Evolutionary conservation across 2,797 vertebrate genomes (phyloP).

Genomic region (Protosalanx chinensis): DNA sequence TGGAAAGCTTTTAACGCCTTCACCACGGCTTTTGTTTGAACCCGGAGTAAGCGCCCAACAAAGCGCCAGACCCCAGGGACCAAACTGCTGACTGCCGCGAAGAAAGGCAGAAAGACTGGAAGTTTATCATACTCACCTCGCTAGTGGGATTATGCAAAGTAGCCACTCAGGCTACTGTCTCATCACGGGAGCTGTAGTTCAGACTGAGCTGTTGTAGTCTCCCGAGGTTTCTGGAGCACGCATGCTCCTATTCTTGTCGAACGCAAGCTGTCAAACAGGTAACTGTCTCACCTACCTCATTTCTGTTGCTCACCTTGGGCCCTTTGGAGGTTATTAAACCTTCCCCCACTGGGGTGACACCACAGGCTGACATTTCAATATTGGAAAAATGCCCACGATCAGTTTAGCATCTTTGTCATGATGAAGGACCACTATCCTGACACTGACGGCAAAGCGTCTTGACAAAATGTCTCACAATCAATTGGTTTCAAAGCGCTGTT

Average conservation of each 20-base stretch:
- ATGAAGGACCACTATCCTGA: too few species aligned
- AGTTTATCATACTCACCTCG: conserved; percentile 50
- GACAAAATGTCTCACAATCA: conserved; percentile 3
- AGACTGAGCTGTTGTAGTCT: conserved; percentile 18
- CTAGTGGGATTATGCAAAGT: conserved; percentile 57
- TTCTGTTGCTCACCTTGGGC: too few species aligned
- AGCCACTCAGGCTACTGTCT: conserved; percentile 39
- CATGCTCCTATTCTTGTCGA: too few species aligned
- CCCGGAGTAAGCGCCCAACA: conserved; percentile 40
- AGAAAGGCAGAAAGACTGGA: conserved; percentile 37
- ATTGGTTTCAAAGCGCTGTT: neutral
- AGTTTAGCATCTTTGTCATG: too few species aligned
- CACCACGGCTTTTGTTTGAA: conserved; percentile 57
- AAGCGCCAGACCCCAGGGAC: conserved; percentile 40
- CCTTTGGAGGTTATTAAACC: conserved; percentile 35
- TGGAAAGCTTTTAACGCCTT: conserved; percentile 53
- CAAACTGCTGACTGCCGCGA: conserved; percentile 51
- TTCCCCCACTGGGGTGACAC: conserved; percentile 7
- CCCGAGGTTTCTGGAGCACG: neutral
- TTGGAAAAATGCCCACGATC: too few species aligned
- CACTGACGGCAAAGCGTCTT: neutral
- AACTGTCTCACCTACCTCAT: too few species aligned
- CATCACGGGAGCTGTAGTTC: conserved; percentile 33
- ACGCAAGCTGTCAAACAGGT: too few species aligned
- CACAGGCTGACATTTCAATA: neutral